Evolutionary conservation across 2,797 vertebrate genomes (phyloP).

Genomic region (Enteromius trimaculatus): DNA sequence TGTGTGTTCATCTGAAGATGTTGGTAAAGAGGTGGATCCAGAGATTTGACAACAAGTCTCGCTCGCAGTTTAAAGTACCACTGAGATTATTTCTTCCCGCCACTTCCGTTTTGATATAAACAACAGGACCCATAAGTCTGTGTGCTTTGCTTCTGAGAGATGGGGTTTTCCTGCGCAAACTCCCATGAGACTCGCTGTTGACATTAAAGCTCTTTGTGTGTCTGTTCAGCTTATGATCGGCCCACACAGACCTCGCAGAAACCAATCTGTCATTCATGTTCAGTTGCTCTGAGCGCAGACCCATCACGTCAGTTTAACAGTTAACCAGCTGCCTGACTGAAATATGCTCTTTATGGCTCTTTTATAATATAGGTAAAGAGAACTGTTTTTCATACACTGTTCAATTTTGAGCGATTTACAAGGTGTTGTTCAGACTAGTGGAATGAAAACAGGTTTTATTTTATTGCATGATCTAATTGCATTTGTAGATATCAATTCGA

Average conservation of each 20-base stretch:
- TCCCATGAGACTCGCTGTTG: conserved; percentile 17
- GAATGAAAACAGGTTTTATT: background rate
- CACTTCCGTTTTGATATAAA: conserved; percentile 31
- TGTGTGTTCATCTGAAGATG: conserved; percentile 20
- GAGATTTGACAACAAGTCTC: conserved; percentile 7
- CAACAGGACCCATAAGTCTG: conserved; percentile 1
- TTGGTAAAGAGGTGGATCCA: background rate
- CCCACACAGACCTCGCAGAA: conserved; percentile 10
- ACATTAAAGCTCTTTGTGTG: conserved; percentile 20
- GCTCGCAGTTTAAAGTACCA: conserved; percentile 7
- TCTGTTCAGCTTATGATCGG: background rate
- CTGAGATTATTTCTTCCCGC: conserved; percentile 24
- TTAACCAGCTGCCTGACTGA: background rate
- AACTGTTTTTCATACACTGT: background rate
- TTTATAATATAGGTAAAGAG: background rate
- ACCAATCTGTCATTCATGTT: background rate
- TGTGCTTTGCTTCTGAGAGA: conserved; percentile 21
- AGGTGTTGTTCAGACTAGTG: too few relatives aligned
- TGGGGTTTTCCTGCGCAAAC: conserved; percentile 2
- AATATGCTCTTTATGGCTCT: background rate
- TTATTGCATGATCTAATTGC: background rate
- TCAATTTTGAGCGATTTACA: background rate
- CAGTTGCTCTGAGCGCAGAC: background rate
- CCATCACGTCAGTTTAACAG: conserved; percentile 21
- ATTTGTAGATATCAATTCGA: background rate